These are phyloP conservation scores for Siniperca chuatsi DNA, from an alignment of 2,113 vertebrate genomes.

Conservation along the genomic window DNA sequence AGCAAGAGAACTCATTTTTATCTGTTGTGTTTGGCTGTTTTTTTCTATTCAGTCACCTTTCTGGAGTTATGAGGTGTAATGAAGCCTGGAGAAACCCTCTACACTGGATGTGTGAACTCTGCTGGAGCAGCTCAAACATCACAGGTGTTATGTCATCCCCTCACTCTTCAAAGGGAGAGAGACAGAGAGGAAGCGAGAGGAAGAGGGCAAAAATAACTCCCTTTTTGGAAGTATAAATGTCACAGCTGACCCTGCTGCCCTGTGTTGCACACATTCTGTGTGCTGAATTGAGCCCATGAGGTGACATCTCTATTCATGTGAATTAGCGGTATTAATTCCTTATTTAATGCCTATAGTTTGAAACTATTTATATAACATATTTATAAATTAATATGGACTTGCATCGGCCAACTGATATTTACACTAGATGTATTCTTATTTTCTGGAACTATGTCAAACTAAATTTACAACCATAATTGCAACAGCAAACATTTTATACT, in stretches of 20 bases:
- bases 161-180: constrained; percentile 34
- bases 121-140: constrained; percentile 22
- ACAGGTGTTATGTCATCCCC: constrained; percentile 29
- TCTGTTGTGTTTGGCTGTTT: background rate
- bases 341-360: background rate
- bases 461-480: background rate
- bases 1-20: background rate
- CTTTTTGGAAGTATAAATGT: constrained; percentile 31
- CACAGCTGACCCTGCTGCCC: constrained; percentile 31
- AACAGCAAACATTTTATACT: background rate
- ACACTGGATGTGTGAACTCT: constrained; percentile 33
- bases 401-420: background rate
- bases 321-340: background rate
- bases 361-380: background rate
- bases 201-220: constrained; percentile 9
- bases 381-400: background rate
- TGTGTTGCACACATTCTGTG: constrained; percentile 14
- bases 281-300: background rate
- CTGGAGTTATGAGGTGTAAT: background rate
- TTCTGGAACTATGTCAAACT: background rate
- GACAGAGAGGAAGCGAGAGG: constrained; percentile 16
- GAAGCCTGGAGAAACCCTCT: constrained; percentile 12
- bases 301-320: constrained; percentile 3
- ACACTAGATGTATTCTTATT: background rate
- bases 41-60: background rate